Evolutionary conservation across 2,888 invertebrate genomes (phyloP).

Genomic region (Metalampra italica): DNA sequence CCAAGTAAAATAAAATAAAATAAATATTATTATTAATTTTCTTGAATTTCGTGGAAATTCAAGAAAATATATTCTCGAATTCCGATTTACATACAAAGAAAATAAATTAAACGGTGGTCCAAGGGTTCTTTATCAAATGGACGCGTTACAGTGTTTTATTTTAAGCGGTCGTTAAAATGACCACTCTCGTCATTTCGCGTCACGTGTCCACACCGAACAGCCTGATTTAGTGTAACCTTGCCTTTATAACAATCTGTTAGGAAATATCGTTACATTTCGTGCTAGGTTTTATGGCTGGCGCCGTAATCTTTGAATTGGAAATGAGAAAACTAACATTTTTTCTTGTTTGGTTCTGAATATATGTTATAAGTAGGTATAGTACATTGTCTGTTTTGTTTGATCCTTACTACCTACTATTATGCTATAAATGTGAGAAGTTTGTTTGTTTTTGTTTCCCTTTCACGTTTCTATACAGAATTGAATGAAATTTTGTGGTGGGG

Average conservation of each 20-base stretch:
- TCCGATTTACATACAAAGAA: background rate
- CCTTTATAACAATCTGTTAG: background rate
- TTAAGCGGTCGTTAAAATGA: conserved; percentile 16
- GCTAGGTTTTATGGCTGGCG: background rate
- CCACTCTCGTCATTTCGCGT: conserved; percentile 6
- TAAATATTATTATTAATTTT: too few species aligned
- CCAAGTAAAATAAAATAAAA: too few species aligned
- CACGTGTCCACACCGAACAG: background rate
- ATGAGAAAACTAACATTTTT: background rate
- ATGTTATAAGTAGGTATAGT: too few species aligned
- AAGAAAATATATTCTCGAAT: background rate
- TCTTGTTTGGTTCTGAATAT: too few species aligned
- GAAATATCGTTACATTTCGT: background rate
- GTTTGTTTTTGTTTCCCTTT: too few species aligned
- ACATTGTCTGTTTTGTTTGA: too few species aligned
- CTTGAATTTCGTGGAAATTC: background rate
- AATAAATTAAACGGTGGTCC: background rate
- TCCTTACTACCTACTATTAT: too few species aligned
- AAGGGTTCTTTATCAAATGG: background rate
- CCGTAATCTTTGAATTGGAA: background rate
- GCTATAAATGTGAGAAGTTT: too few species aligned
- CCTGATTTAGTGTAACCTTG: background rate
- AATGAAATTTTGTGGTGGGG: too few species aligned
- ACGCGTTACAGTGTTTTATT: conserved; percentile 9
- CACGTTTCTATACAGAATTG: too few species aligned